These are phyloP conservation scores for Limnothrissa miodon DNA, from an alignment of 2,113 vertebrate genomes.

Conservation along the genomic window DNA sequence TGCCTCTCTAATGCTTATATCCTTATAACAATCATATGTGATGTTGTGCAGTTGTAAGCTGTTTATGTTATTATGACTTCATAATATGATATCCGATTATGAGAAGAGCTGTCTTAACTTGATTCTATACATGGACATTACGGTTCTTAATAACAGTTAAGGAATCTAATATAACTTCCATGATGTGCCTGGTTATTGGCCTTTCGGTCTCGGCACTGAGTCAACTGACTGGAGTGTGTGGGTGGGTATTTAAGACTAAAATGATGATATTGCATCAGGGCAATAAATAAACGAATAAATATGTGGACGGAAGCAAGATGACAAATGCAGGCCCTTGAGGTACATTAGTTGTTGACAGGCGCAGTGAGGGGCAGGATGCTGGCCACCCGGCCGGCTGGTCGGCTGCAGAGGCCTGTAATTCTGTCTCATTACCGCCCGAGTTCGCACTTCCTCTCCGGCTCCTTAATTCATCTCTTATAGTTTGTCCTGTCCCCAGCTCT, in stretches of 20 bases:
- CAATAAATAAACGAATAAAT: constrained; percentile 77
- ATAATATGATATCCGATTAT: background rate
- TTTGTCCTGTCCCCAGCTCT: constrained; percentile 84
- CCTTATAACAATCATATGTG: background rate
- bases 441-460: constrained; percentile 78
- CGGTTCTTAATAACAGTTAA: background rate
- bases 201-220: background rate
- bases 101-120: no score
- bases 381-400: constrained; percentile 53
- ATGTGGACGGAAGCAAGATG: constrained; percentile 73
- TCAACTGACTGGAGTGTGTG: background rate
- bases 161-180: background rate
- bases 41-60: background rate
- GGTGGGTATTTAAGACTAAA: constrained; percentile 61
- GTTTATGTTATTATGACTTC: background rate
- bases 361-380: constrained; percentile 56
- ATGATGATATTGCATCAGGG: constrained; percentile 73
- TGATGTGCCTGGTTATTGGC: background rate
- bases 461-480: constrained; percentile 94
- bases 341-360: constrained; percentile 78
- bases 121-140: background rate
- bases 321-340: constrained; percentile 66
- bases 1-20: no score
- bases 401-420: constrained; percentile 77
- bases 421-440: constrained; percentile 82